Percentiles rank a stretch among this genome's conserved stretches.
These are phyloP conservation scores for Drosophila ustulata DNA, from an alignment of 2,888 invertebrate species.

Conservation along the genomic window DNA sequence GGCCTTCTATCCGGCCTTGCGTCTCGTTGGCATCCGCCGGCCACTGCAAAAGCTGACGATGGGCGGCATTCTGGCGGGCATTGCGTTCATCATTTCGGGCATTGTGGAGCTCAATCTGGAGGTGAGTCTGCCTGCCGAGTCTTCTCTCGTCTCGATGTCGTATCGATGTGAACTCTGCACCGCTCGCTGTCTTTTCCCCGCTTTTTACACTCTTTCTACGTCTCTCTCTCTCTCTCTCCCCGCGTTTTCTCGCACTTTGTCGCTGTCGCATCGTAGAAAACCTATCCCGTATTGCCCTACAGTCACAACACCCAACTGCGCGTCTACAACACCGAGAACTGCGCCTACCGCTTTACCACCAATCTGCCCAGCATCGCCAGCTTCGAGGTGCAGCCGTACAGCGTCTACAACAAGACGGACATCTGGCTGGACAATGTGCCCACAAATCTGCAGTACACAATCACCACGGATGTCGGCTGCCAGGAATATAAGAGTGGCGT, in stretches of 20 bases:
- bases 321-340: conserved; percentile 89
- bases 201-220: conserved; percentile 30
- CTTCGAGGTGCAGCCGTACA: conserved; percentile 59
- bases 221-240: conserved; percentile 22
- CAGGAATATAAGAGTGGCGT: background rate
- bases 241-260: background rate
- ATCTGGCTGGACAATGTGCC: conserved; percentile 48
- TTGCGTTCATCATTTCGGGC: conserved; percentile 95
- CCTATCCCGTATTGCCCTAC: conserved; percentile 88
- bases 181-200: conserved; percentile 33
- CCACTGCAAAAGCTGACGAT: conserved; percentile 94
- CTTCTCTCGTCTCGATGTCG: background rate
- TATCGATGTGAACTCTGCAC: conserved; percentile 36
- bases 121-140: conserved; percentile 85
- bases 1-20: conserved; percentile 91
- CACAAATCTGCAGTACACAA: conserved; percentile 28
- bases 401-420: conserved; percentile 69
- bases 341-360: conserved; percentile 80
- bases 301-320: conserved; percentile 88
- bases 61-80: conserved; percentile 94
- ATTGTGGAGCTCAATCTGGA: conserved; percentile 92
- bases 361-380: conserved; percentile 48
- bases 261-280: conserved; percentile 85
- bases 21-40: conserved; percentile 88
- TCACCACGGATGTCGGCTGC: conserved; percentile 46